A percentile compares a stretch with the other conserved stretches of the same genome.
Conservation (phyloP, 1,140 invertebrate species). For the Chironomus striatipennis region DNA sequence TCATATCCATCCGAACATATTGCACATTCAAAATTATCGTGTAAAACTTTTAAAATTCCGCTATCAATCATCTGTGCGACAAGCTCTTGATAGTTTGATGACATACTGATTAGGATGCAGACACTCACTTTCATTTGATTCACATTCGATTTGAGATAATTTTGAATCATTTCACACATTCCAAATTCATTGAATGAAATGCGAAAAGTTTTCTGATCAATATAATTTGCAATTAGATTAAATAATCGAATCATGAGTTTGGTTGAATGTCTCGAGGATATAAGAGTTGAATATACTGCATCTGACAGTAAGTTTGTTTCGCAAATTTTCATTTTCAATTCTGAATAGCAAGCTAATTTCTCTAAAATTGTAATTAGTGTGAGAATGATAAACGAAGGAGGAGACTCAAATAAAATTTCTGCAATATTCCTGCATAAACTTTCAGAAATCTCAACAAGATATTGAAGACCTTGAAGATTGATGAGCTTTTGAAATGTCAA, state of each 20-base stretch:
- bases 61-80: not conserved
- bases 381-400: not conserved
- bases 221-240: not conserved
- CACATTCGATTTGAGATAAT: not conserved
- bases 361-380: not conserved
- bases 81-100: slow-evolving; percentile 1
- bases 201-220: not conserved
- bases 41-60: not conserved
- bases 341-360: not conserved
- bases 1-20: not conserved
- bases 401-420: not conserved
- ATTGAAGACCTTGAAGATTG: not conserved
- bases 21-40: not conserved
- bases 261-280: not conserved
- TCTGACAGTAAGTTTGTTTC: not conserved
- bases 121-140: not conserved
- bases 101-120: not conserved
- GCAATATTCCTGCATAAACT: not conserved
- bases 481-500: not conserved
- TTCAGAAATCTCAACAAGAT: not conserved
- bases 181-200: not conserved
- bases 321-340: not conserved
- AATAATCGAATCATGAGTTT: not conserved
- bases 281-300: not conserved
- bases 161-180: not conserved